These are phyloP conservation scores for Microctenopoma steveboyesi DNA, from an alignment of 2,797 vertebrate species.

Conservation along the genomic window DNA sequence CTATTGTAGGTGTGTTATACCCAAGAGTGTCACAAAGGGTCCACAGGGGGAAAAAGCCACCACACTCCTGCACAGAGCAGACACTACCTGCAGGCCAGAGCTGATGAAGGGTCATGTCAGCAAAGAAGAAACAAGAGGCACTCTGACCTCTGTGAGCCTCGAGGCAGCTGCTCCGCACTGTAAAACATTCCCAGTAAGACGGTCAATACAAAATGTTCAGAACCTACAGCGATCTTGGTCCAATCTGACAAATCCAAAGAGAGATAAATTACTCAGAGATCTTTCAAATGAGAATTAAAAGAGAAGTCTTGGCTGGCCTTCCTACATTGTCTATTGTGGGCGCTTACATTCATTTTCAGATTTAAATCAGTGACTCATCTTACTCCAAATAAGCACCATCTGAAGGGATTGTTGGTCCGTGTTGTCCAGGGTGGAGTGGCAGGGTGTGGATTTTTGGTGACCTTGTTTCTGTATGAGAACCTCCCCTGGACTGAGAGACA, in stretches of 20 bases:
- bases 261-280: slow-evolving; percentile 29
- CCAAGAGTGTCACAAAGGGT: slow-evolving; percentile 25
- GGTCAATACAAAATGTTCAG: neutral
- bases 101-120: slow-evolving; percentile 51
- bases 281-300: slow-evolving; percentile 29
- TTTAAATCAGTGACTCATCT: slow-evolving; percentile 49
- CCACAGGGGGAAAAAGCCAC: slow-evolving; percentile 20
- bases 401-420: slow-evolving; percentile 1
- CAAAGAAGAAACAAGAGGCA: slow-evolving; percentile 34
- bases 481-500: slow-evolving; percentile 35
- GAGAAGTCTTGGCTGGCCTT: slow-evolving; percentile 53
- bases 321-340: slow-evolving; percentile 64
- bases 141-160: slow-evolving; percentile 23
- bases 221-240: neutral
- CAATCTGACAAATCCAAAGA: neutral
- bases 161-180: slow-evolving; percentile 4
- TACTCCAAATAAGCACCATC: slow-evolving; percentile 14
- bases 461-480: slow-evolving; percentile 14
- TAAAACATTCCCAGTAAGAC: slow-evolving; percentile 20
- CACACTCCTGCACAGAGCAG: slow-evolving; percentile 29
- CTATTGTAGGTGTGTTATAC: slow-evolving; percentile 63
- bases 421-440: slow-evolving; percentile 3
- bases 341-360: slow-evolving; percentile 20
- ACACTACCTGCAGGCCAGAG: slow-evolving; percentile 30
- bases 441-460: slow-evolving; percentile 35